Evolutionary conservation across 2,797 vertebrate species (phyloP).

Genomic region (Austrolebias charrua): DNA sequence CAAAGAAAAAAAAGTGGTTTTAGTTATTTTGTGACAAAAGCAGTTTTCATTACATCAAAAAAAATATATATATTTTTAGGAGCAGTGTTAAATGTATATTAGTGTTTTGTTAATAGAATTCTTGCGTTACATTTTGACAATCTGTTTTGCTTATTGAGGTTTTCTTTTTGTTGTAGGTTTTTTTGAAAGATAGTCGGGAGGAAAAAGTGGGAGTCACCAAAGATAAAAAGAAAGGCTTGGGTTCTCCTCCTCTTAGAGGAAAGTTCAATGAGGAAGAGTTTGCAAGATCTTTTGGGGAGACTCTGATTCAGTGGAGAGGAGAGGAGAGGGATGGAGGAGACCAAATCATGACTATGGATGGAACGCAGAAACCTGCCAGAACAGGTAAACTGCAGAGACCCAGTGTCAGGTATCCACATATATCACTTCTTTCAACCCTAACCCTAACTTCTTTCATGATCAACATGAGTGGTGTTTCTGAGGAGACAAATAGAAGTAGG

Average conservation of each 20-base stretch:
- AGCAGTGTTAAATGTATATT: not conserved
- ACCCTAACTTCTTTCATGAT: not conserved
- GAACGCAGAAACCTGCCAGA: constrained; percentile 16
- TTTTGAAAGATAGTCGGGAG: constrained; percentile 34
- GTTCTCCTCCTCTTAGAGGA: constrained; percentile 67
- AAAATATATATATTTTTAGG: constrained; percentile 1
- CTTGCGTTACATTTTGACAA: constrained; percentile 3
- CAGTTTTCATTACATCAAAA: not conserved
- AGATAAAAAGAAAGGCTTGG: constrained; percentile 5
- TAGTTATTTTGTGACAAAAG: not conserved
- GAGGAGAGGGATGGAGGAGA: constrained; percentile 18
- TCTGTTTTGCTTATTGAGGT: not conserved
- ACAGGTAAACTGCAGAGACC: constrained; percentile 74
- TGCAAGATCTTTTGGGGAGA: constrained; percentile 82
- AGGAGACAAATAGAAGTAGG: not conserved
- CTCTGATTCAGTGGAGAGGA: constrained; percentile 81
- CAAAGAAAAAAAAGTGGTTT: not conserved
- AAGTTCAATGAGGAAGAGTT: constrained; percentile 82
- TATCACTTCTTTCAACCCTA: not conserved
- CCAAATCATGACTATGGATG: constrained; percentile 4
- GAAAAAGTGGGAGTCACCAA: constrained; percentile 33
- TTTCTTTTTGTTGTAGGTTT: constrained; percentile 57
- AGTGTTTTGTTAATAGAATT: not conserved
- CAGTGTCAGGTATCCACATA: not conserved
- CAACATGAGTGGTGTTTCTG: not conserved